Conservation (phyloP, 2,113 vertebrate genomes). For the Sturnira hondurensis region DNA sequence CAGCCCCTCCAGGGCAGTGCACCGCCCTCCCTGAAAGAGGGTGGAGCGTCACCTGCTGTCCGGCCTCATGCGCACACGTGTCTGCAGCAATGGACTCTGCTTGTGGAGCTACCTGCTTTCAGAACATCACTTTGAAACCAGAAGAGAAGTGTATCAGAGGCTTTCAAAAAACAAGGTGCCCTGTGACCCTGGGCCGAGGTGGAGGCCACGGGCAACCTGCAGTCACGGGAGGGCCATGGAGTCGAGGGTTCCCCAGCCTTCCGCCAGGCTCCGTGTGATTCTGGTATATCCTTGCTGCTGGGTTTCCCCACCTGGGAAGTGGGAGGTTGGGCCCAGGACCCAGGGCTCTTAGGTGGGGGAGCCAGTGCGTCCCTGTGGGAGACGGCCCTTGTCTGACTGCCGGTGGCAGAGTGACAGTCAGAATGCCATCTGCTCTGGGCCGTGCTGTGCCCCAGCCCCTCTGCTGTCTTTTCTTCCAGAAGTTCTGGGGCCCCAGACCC, state of each 20-base stretch:
- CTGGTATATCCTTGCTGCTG: accelerated
- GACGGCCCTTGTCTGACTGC: background rate
- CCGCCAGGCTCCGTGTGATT: accelerated
- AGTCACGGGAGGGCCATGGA: background rate
- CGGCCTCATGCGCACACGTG: accelerated
- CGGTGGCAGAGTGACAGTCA: background rate
- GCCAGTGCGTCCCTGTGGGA: background rate
- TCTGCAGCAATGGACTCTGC: background rate
- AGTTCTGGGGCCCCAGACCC: background rate
- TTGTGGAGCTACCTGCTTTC: accelerated
- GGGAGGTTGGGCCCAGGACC: background rate
- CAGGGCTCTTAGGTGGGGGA: background rate
- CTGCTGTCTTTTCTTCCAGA: background rate
- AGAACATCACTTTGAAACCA: background rate
- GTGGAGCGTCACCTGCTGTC: accelerated
- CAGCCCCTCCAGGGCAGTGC: accelerated
- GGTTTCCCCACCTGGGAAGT: background rate
- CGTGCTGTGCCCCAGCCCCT: background rate
- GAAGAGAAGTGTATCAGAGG: background rate
- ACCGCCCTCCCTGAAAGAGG: background rate
- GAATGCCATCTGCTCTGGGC: background rate
- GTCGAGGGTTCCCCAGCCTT: no score
- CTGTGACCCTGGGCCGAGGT: background rate
- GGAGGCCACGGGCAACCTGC: accelerated
- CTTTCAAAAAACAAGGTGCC: no score